Evolutionary conservation across 2,113 vertebrate species (phyloP), one percentile per base, ranked within the genome.

Genomic region (Neogobius melanostomus): DNA sequence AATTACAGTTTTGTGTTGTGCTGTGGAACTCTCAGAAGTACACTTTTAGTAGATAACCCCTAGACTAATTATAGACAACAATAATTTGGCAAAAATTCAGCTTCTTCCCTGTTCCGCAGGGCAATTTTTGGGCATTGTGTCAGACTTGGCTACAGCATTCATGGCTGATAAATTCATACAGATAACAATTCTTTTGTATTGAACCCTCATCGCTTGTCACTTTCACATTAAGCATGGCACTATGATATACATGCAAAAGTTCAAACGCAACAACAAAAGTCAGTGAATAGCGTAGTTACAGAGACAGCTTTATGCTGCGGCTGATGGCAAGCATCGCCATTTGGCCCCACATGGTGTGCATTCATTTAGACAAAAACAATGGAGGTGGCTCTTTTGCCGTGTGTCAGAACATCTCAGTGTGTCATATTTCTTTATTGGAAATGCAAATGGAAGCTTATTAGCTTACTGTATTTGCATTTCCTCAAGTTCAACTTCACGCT

Each of bases 101-200:
- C 10, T 3, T 66, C 42, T 66, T 15, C 1, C 66, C n/a, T 64
- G 7, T 10, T 14, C n/a, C 43, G 43, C 48, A 4, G n/a, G n/a
- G 15, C 8, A 16, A 10, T n/a, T 11, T 65, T 36, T 45, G 11
- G 47, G 36, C 59, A 57, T 64, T 49, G 36, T 49, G 11, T 45
- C 16, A 8, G 36, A 7, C 8, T 17, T 8, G 28, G n/a, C 44
- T 47, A 1, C 10, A 59, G 46, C 10, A 12, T 8, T 64, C 74
- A 64, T 57, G 44, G 51, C 62, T 64, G 69, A 62, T 78, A 10
- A 72, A 71, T 76, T 72, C 54, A 69, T 66, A 72, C 46, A 36
- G 54, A 57, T 14, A 28, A 36, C 28, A 36, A 36, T 36, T 52
- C 28, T 11, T 53, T 42, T 64, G 47, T 60, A 50, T 16, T 48